A percentile compares a stretch with the other conserved stretches of the same genome.
Conservation (phyloP, 2,113 vertebrate species). For the Arothron firmamentum region DNA sequence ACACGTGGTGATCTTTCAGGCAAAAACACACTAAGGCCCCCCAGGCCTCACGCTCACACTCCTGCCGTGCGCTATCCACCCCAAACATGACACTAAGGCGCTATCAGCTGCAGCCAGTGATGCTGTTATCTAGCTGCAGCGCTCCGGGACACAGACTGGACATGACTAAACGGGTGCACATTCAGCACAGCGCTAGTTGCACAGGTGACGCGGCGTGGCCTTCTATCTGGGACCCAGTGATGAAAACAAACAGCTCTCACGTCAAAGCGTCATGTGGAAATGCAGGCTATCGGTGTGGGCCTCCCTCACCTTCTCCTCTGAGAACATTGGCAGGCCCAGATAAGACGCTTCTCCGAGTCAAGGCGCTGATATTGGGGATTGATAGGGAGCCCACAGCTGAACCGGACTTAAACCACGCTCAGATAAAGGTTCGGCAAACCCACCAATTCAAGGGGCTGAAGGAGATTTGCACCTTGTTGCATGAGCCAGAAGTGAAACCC, state of each 20-base stretch:
- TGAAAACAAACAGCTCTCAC: slow-evolving; percentile 19
- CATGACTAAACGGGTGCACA: slow-evolving; percentile 21
- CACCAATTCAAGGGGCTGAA: slow-evolving; percentile 3
- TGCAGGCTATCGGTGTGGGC: slow-evolving; percentile 22
- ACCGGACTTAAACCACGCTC: slow-evolving; percentile 46
- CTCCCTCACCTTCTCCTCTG: slow-evolving; percentile 30
- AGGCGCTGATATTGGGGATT: slow-evolving; percentile 42
- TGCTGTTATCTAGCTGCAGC: slow-evolving; percentile 13
- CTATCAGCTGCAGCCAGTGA: slow-evolving; percentile 20
- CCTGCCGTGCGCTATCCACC: slow-evolving; percentile 26
- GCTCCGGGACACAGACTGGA: slow-evolving; percentile 14
- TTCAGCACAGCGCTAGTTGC: slow-evolving; percentile 12
- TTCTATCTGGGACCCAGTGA: slow-evolving; percentile 1
- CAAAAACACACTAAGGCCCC: slow-evolving; percentile 19
- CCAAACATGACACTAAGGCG: slow-evolving; percentile 19
- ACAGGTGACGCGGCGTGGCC: slow-evolving; percentile 18
- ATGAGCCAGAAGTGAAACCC: neutral
- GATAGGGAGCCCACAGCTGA: slow-evolving; percentile 46
- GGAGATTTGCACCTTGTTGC: slow-evolving; percentile 11
- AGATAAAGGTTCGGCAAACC: slow-evolving; percentile 36
- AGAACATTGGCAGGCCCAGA: slow-evolving; percentile 40
- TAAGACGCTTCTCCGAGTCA: slow-evolving; percentile 44
- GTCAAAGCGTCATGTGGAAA: slow-evolving; percentile 40
- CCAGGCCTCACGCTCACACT: slow-evolving; percentile 2
- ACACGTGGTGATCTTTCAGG: too few relatives aligned